Conservation (phyloP, 2,888 invertebrate genomes). For the Oligia fasciuncula region DNA sequence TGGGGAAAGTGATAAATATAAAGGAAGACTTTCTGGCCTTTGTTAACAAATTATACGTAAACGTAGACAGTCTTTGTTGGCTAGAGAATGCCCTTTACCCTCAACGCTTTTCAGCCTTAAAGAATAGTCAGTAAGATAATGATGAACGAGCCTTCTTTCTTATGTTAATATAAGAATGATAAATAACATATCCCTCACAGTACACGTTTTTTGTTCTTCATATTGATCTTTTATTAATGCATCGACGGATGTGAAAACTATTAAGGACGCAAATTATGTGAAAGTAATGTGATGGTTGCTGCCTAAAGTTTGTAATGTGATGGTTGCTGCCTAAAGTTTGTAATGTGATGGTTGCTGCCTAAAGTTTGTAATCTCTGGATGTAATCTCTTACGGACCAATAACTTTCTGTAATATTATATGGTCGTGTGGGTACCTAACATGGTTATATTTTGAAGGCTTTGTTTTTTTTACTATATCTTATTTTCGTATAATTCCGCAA, state of each 20-base stretch:
- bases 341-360: slow-evolving; percentile 57
- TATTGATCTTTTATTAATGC: slow-evolving; percentile 58
- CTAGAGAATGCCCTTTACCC: slow-evolving; percentile 71
- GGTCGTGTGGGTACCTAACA: slow-evolving; percentile 9
- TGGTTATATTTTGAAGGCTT: neutral
- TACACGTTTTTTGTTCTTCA: slow-evolving; percentile 61
- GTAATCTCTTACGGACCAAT: slow-evolving; percentile 47
- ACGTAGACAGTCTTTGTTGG: slow-evolving; percentile 65
- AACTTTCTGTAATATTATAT: slow-evolving; percentile 42
- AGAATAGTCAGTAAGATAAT: slow-evolving; percentile 79
- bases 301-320: slow-evolving; percentile 52
- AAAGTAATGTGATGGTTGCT: slow-evolving; percentile 49
- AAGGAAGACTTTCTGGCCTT: slow-evolving; percentile 74
- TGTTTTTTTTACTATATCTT: neutral
- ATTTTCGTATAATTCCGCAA: neutral
- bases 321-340: too few species aligned
- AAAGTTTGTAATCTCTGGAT: slow-evolving; percentile 28
- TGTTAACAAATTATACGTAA: slow-evolving; percentile 79
- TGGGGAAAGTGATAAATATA: slow-evolving; percentile 75
- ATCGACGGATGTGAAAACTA: slow-evolving; percentile 52
- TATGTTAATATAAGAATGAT: slow-evolving; percentile 81
- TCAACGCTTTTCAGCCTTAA: slow-evolving; percentile 73
- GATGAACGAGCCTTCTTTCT: slow-evolving; percentile 83
- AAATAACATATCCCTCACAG: slow-evolving; percentile 74
- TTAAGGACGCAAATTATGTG: slow-evolving; percentile 59